Evolutionary conservation across 64 coral and sea anemone genomes (phyloP).

Genomic region (Montipora cactus): DNA sequence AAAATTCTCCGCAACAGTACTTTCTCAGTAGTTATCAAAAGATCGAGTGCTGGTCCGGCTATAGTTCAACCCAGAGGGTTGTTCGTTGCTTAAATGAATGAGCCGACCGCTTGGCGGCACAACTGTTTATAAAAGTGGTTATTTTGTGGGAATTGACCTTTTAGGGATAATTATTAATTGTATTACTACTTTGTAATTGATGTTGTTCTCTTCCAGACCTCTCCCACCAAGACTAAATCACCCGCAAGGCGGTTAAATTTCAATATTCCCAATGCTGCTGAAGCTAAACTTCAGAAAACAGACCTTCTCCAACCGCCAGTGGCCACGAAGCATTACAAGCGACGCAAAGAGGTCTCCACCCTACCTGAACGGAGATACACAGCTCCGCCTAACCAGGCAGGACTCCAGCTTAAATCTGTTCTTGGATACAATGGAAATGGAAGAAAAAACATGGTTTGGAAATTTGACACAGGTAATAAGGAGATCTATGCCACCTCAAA

Average conservation of each 20-base stretch:
- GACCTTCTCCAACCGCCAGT: constrained; percentile 42
- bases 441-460: constrained; percentile 91
- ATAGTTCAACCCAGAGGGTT: no score
- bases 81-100: no score
- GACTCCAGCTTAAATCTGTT: constrained; percentile 86
- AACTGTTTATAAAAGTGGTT: no score
- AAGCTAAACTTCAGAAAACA: neutral
- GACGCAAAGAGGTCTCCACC: constrained; percentile 25
- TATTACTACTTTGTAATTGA: no score
- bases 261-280: neutral
- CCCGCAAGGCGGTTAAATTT: constrained; percentile 24
- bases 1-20: no score
- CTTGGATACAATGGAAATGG: constrained; percentile 95
- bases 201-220: neutral
- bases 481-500: neutral
- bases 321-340: constrained; percentile 82
- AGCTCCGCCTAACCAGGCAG: constrained; percentile 93
- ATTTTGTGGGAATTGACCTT: no score
- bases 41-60: no score
- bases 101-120: no score
- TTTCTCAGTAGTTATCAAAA: no score
- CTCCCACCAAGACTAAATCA: constrained; percentile 18
- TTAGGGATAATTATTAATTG: no score
- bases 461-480: constrained; percentile 87
- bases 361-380: constrained; percentile 86